Evolutionary conservation across 2,888 invertebrate species (phyloP).

Genomic region (Cenopis cana): DNA sequence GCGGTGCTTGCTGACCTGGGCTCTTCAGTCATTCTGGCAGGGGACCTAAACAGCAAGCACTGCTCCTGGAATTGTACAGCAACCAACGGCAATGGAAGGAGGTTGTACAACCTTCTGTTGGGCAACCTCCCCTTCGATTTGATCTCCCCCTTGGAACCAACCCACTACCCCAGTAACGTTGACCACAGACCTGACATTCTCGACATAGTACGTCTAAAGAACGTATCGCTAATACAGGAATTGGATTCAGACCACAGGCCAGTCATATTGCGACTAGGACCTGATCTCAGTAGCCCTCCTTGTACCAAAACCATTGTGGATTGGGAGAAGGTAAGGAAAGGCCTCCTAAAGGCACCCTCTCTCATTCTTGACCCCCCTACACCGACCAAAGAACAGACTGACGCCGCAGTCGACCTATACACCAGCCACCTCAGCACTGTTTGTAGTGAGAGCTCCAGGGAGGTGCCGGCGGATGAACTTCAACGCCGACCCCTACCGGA

Average conservation of each 20-base stretch:
- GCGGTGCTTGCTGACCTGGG: not conserved
- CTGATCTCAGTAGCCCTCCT: not conserved
- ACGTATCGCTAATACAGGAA: not conserved
- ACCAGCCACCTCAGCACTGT: not conserved
- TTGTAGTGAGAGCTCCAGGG: not conserved
- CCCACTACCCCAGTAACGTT: rapidly evolving
- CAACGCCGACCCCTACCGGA: not conserved
- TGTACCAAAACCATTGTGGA: not conserved
- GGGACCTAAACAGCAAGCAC: constrained; percentile 7
- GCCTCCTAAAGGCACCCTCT: not conserved
- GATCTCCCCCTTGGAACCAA: not conserved
- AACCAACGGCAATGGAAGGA: not conserved
- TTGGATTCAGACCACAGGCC: constrained; percentile 13
- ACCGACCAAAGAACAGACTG: not conserved
- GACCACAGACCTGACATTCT: not conserved
- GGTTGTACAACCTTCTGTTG: not conserved
- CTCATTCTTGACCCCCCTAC: not conserved
- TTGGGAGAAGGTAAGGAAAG: not conserved
- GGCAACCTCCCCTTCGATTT: not conserved
- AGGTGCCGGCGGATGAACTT: not conserved
- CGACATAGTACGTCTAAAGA: not conserved
- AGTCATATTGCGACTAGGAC: not conserved
- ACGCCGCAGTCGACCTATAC: not conserved
- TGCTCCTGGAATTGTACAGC: not conserved
- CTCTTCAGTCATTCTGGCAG: not conserved